Percentiles rank a stretch among this genome's conserved stretches.
These are phyloP conservation scores for Lasioglossum calceatum DNA, from an alignment of 2,888 invertebrate species.

Conservation along the genomic window DNA sequence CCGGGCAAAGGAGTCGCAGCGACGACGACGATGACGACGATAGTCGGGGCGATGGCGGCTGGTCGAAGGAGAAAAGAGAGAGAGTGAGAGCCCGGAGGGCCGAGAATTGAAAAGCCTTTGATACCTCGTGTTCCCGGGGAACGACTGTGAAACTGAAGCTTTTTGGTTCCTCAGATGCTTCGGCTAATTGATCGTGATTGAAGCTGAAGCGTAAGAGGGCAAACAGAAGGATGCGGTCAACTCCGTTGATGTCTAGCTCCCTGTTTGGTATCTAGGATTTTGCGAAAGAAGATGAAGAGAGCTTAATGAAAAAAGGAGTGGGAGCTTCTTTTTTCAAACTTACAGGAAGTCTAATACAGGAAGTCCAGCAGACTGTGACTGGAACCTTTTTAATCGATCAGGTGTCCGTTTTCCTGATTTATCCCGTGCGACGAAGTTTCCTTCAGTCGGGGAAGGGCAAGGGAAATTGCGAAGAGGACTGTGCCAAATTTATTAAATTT, in stretches of 20 bases:
- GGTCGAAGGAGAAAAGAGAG: background rate
- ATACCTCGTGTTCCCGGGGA: slow-evolving; percentile 2
- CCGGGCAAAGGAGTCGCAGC: slow-evolving; percentile 2
- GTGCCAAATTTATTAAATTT: background rate
- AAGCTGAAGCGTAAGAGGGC: background rate
- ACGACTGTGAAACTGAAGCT: slow-evolving; percentile 26
- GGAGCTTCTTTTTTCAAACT: background rate
- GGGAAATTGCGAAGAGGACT: background rate
- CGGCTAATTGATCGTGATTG: slow-evolving; percentile 26
- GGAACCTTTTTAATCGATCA: background rate
- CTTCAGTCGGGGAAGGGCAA: background rate
- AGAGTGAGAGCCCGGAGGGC: background rate
- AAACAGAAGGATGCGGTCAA: background rate
- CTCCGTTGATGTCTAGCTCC: background rate
- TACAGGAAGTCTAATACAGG: background rate
- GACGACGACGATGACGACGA: background rate
- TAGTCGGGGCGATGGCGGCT: too few species aligned
- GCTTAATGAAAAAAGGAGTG: background rate
- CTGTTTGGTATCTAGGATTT: background rate
- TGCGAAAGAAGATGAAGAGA: background rate
- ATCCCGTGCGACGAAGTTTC: background rate
- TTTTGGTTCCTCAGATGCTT: slow-evolving; percentile 5
- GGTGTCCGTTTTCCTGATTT: background rate
- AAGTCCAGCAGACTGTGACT: background rate
- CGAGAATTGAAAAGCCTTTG: slow-evolving; percentile 3